Conservation (phyloP, 2,888 invertebrate genomes). For the Drosophila mayaguana region DNA sequence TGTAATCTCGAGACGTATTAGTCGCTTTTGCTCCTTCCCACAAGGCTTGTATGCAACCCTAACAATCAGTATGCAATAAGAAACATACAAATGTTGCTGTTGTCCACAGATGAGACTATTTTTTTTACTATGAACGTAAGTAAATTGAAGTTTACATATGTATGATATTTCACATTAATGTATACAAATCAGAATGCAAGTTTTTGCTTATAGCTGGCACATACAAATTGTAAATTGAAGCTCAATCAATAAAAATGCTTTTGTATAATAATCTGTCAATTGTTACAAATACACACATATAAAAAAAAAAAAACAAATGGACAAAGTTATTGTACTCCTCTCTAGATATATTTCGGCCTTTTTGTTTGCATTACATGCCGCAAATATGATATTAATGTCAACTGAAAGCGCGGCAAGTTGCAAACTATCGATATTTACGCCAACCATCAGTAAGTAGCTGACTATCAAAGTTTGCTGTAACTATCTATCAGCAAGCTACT, state of each 20-base stretch:
- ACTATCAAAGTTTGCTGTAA: not conserved
- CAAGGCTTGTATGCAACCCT: not conserved
- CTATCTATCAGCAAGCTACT: too few relatives aligned
- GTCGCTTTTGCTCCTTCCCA: not conserved
- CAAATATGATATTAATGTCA: not conserved
- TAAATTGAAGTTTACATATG: not conserved
- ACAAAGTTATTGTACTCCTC: too few relatives aligned
- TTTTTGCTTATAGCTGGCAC: not conserved
- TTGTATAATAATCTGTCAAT: not conserved
- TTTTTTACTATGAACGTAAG: slow-evolving; percentile 1
- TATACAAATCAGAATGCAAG: not conserved
- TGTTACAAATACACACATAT: not conserved
- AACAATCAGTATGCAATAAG: slow-evolving; percentile 6
- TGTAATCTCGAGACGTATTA: not conserved
- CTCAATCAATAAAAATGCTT: not conserved
- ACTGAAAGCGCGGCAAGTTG: not conserved
- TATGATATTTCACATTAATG: slow-evolving; percentile 6
- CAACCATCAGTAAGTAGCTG: not conserved
- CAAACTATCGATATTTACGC: not conserved
- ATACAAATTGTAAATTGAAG: not conserved
- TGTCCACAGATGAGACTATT: slow-evolving; percentile 7
- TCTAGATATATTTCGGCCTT: not conserved
- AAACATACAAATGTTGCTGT: slow-evolving; percentile 1
- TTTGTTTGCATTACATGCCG: not conserved
- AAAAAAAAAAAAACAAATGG: too few relatives aligned